Evolutionary conservation across 2,888 invertebrate species (phyloP).

Genomic region (Zaprionus obscuricornis): DNA sequence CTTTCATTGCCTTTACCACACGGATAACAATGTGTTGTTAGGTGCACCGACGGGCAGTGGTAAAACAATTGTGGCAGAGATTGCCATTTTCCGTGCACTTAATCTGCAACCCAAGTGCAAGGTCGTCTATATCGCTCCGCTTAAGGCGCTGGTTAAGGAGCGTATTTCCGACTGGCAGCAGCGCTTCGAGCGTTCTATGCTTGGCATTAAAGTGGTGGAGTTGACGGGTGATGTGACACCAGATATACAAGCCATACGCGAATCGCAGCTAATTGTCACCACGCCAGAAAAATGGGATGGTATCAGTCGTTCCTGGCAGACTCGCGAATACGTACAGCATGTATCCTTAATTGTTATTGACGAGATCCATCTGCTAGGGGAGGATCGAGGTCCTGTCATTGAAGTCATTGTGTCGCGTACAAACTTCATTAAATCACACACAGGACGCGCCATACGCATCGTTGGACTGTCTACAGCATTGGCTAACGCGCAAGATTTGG

Average conservation of each 20-base stretch:
- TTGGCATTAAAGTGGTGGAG: conserved; percentile 95
- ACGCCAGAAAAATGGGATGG: conserved; percentile 99
- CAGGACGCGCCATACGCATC: conserved; percentile 91
- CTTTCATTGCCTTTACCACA: conserved; percentile 97
- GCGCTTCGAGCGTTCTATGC: conserved; percentile 87
- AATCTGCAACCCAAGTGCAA: conserved; percentile 91
- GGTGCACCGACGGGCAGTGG: conserved; percentile 95
- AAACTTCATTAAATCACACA: conserved; percentile 97
- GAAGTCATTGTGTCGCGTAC: conserved; percentile 99
- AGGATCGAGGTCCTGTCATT: conserved; percentile 94
- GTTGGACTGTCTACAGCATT: conserved; percentile 98
- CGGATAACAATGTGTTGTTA: conserved; percentile 95
- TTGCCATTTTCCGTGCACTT: conserved; percentile 97
- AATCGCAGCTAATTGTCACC: conserved; percentile 96
- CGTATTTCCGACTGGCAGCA: conserved; percentile 97
- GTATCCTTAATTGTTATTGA: conserved; percentile 97
- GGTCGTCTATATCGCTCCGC: conserved; percentile 98
- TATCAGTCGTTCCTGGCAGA: conserved; percentile 99
- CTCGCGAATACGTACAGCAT: conserved; percentile 95
- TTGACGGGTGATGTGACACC: conserved; percentile 97
- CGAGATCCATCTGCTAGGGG: conserved; percentile 98
- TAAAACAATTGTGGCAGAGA: conserved; percentile 98
- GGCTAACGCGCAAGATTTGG: conserved; percentile 98
- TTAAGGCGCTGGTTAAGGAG: conserved; percentile 98
- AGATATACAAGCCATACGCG: conserved; percentile 91